Conservation (phyloP, 2,888 invertebrate genomes). For the Catocala nupta region DNA sequence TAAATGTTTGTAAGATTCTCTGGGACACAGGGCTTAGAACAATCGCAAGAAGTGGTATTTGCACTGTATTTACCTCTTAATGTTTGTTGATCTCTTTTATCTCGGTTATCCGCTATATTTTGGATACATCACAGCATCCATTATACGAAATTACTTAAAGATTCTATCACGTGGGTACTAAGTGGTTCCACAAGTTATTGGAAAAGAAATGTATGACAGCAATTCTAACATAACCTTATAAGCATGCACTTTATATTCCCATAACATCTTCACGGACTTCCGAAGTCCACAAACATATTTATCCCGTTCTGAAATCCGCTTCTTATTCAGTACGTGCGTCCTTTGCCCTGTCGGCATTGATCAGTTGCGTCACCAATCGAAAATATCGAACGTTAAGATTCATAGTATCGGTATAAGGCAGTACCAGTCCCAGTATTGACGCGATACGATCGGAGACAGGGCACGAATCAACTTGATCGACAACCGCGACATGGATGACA, state of each 20-base stretch:
- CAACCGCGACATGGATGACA: conserved; percentile 30
- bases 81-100: too few species aligned
- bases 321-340: conserved; percentile 16
- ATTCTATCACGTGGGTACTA: too few species aligned
- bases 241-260: not conserved
- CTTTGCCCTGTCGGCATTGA: conserved; percentile 24
- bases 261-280: not conserved
- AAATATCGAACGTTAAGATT: conserved; percentile 50
- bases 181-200: not conserved
- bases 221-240: not conserved
- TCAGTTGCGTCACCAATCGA: conserved; percentile 45
- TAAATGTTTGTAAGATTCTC: too few species aligned
- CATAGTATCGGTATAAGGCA: conserved; percentile 57
- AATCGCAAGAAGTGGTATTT: too few species aligned
- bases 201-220: not conserved
- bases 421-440: conserved; percentile 64
- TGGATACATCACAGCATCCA: too few species aligned
- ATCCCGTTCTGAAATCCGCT: conserved; percentile 3
- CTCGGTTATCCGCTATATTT: too few species aligned
- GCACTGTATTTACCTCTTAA: too few species aligned
- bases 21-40: too few species aligned
- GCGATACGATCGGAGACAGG: conserved; percentile 54
- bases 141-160: too few species aligned
- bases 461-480: conserved; percentile 54
- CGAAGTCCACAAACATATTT: not conserved